Base-by-base conservation (phyloP, 2,797 vertebrate species). In the Leptodactylus fallax region DNA sequence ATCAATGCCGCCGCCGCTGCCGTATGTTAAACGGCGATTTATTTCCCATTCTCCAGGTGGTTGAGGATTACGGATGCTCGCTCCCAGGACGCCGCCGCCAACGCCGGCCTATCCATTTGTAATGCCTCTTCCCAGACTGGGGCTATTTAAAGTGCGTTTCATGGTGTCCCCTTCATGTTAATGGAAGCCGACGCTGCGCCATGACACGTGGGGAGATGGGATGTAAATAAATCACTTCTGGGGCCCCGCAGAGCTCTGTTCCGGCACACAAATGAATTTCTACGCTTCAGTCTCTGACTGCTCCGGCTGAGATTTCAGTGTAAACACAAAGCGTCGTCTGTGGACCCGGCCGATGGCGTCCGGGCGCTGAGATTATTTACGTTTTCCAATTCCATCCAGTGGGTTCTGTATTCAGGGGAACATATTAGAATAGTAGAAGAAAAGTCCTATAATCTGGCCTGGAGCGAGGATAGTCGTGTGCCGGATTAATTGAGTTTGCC, bases 21-120 rank as follows among this genome's bases (percentile, higher is more conserved):
- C 92, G 89, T 91, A 86, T 93, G 92, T 92, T 90, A 92, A 93
- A 93, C 76, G 87, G 91, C 91, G 88, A 88, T 91, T 90, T 86
- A 91, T 81, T 80, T 81, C 23, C 55, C 47, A 47, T 65, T 76
- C 87, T 81, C 47, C 77, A 47, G 67, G 10, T 45, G 69, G 36
- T 51, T 36, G 47, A 14, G 61, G 83, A 77, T 81, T 77, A 81
- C 12, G 87, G 56, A 58, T 3, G 67, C 49, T 19, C 49, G 27
- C 65, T n/a, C 8, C 69, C 45, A 17, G 51, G 53, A 16, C 49
- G 83, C 19, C 58, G 55, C n/a, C 23, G 82, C n/a, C 5, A n/a
- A 47, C 58, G 16, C 53, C 13, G 71, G 23, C 19, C 67, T 49
- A 81, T 88, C 83, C 71, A 88, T 88, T 88, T 49, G 78, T 69